Evolutionary conservation across 2,888 invertebrate genomes (phyloP).

Genomic region (Athetis lepigone): DNA sequence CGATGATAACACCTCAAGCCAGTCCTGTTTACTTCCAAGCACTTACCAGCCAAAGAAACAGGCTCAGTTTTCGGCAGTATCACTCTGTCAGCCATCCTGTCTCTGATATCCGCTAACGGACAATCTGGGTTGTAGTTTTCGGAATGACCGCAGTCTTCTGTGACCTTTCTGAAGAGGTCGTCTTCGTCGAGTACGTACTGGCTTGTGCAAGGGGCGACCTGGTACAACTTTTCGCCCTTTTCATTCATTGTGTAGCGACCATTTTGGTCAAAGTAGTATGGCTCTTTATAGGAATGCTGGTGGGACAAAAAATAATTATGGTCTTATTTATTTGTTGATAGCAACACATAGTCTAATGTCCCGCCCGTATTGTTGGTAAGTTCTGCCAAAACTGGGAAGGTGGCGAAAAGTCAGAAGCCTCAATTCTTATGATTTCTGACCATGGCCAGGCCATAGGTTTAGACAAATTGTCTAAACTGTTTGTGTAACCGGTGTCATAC

Average conservation of each 20-base stretch:
- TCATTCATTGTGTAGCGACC: slow-evolving; percentile 74
- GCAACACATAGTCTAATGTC: no score
- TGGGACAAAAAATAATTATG: slow-evolving; percentile 19
- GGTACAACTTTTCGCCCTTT: slow-evolving; percentile 74
- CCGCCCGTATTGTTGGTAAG: no score
- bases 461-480: no score
- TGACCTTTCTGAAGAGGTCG: slow-evolving; percentile 67
- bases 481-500: no score
- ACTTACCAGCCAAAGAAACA: slow-evolving; percentile 72
- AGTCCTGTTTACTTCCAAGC: background rate
- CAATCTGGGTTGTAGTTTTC: slow-evolving; percentile 66
- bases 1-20: no score
- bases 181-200: slow-evolving; percentile 70
- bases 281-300: slow-evolving; percentile 64
- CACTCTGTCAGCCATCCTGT: slow-evolving; percentile 59
- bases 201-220: slow-evolving; percentile 76
- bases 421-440: no score
- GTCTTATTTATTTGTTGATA: background rate
- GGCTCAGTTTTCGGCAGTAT: slow-evolving; percentile 68
- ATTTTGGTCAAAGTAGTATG: slow-evolving; percentile 74
- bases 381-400: no score
- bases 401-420: no score
- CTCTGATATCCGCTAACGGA: slow-evolving; percentile 63
- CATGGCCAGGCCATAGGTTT: no score
- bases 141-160: slow-evolving; percentile 77